Evolutionary conservation across 1,140 invertebrate genomes (phyloP), one percentile per base, ranked within the genome.

Genomic region (Drosophila paulistorum): DNA sequence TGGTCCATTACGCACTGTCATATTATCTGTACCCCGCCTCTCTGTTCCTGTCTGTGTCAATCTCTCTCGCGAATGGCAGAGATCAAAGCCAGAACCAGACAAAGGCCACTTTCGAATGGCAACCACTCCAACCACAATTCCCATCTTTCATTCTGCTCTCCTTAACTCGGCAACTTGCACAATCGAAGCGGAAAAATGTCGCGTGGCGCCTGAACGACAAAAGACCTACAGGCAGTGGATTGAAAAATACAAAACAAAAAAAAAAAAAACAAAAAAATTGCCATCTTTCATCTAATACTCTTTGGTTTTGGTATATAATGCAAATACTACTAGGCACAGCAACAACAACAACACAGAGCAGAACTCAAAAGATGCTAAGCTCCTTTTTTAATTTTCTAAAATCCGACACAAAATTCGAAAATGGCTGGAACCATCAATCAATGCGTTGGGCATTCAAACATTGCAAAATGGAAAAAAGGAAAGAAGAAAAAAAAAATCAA

Each of bases 361-460:
- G 45, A 51, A 17, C 37, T 20, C 37, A 66, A 37, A 65, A 64
- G 59, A 55, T 51, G 77, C 67, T 82, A 86, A 86, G 83, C 83
- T 62, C 72, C 70, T 86, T 86, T 84, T 86, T 87, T 86, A 86
- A 86, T 86, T 87, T 86, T 77, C 45, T 73, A 86, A 86, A 87
- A 59, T 37, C 68, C 71, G 69, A 71, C 65, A 82, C 66, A 82
- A 63, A 61, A 57, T 68, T 74, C 54, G 68, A 77, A 79, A 51
- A 51, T 20, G 45, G 45, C 69, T 80, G 71, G 74, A 81, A 62
- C 80, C 77, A 87, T 89, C 84, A 78, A 89, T 86, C 79, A 82
- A 71, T 75, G 39, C 17, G n/a, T 59, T 33, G 9, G 30, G 33
- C 17, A 23, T 37, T 14, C 7, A 17, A 17, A 11, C 20, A 26